Base-by-base conservation (phyloP, 2,797 vertebrate species). In the Iguana delicatissima region DNA sequence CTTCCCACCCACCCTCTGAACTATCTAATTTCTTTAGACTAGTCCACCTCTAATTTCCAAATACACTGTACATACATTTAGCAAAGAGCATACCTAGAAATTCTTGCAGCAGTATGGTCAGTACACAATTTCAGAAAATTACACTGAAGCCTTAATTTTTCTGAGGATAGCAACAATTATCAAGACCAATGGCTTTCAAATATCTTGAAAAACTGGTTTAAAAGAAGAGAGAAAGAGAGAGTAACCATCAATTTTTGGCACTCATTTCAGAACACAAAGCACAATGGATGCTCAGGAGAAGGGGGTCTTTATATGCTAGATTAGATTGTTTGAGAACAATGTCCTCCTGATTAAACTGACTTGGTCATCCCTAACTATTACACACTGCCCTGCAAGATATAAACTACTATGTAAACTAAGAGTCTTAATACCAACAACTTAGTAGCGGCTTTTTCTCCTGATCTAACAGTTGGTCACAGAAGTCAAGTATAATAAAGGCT, bases 401-500 rank as follows among this genome's bases (percentile, higher is more conserved):
- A 79, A 79, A 98, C 97, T 74, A 93, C 97, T 97, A 97, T 95
- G 97, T 95, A 98, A 98, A 98, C 97, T 97, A 94, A 96, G 97
- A 96, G 46, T 96, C 94, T 94, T 96, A 95, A 97, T 93, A 97
- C 92, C 92, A 92, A 95, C 90, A 96, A 95, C 94, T 93, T 89
- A 88, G 95, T 94, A 96, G 84, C 92, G 89, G 90, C 95, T 96
- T 94, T 95, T 96, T 95, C n/a, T 93, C 95, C 95, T 96, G 98
- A 98, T 98, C 98, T 98, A 98, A 98, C 96, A 97, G 98, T 99
- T 99, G 98, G 98, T 99, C 98, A 98, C 98, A 98, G 98, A 98
- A 98, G 97, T 99, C 98, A 99, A 99, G 98, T 98, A 98, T 98
- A 98, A 97, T 97, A 98, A 98, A 98, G 98, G 98, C 98, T 95